Base-by-base conservation (phyloP, 1,140 invertebrate genomes). In the Drosophila lini region DNA sequence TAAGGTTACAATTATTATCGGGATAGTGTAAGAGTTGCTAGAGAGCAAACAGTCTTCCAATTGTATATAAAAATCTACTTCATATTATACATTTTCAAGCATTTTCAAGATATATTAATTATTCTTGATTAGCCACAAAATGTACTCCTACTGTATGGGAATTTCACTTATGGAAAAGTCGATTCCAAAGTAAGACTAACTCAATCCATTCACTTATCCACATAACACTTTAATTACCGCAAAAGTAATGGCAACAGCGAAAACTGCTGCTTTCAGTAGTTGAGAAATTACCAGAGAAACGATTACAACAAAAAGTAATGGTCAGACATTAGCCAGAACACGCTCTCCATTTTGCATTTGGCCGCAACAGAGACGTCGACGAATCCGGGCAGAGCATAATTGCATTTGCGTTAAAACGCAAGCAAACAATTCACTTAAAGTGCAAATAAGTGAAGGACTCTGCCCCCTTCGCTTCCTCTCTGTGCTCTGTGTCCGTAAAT, bases 371-470 rank as follows among this genome's bases (percentile, higher is more conserved):
- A 57, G 68, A 63, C 53, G 41, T 53, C 34, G 47, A 38, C 58
- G 58, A 55, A 47, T 63, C 64, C 63, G 60, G 73, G 64, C 78
- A 59, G 83, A 61, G 81, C 74, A 89, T 89, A 89, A 91, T 91
- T 91, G 83, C 83, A 91, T 88, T 91, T 88, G 88, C 83, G 84
- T 89, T 89, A 78, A 89, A 84, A 89, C 84, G 84, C 84, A 89
- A 89, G 84, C 84, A 89, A 89, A 89, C 84, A 89, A 89, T 89
- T 89, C 84, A 89, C 84, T 89, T 89, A 89, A 81, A 89, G 80
- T 89, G 80, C 79, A 89, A 89, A 89, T 89, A 89, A 89, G 85
- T 89, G 63, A 55, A 68, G 83, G 64, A 74, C 47, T 57, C 45
- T 56, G 28, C 38, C 10, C 8, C 25, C 22, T 8, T 1, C 19